Conservation (phyloP, 2,113 vertebrate species). For the Oxyruncus cristatus region DNA sequence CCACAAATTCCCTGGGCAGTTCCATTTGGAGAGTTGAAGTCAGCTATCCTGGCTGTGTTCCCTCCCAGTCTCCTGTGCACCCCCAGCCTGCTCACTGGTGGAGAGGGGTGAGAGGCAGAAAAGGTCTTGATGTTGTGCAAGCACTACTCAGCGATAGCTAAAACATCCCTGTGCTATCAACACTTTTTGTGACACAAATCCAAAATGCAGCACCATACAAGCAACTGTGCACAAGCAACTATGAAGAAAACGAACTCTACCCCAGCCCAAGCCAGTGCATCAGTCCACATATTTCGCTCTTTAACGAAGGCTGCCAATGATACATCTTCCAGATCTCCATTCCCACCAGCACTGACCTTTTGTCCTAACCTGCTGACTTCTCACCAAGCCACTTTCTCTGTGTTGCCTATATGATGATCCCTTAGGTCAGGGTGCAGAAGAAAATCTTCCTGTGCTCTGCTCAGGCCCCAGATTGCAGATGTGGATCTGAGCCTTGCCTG, state of each 20-base stretch:
- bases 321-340: background rate
- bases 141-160: background rate
- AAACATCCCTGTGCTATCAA: background rate
- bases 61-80: background rate
- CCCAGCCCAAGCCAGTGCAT: background rate
- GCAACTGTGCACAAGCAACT: rapidly evolving
- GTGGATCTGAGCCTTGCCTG: background rate
- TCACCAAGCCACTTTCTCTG: background rate
- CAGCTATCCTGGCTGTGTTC: background rate
- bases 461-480: background rate
- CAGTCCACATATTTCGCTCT: background rate
- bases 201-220: rapidly evolving
- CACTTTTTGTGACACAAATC: background rate
- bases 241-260: background rate
- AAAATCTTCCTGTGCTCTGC: background rate
- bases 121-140: background rate
- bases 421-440: background rate
- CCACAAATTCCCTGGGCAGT: background rate
- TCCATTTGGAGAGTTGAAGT: background rate
- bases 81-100: rapidly evolving
- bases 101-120: background rate
- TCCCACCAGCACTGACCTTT: background rate
- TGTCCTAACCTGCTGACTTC: background rate
- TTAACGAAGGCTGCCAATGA: background rate
- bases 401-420: rapidly evolving